Conservation (phyloP, 2,113 vertebrate genomes). For the Xiphophorus hellerii region DNA sequence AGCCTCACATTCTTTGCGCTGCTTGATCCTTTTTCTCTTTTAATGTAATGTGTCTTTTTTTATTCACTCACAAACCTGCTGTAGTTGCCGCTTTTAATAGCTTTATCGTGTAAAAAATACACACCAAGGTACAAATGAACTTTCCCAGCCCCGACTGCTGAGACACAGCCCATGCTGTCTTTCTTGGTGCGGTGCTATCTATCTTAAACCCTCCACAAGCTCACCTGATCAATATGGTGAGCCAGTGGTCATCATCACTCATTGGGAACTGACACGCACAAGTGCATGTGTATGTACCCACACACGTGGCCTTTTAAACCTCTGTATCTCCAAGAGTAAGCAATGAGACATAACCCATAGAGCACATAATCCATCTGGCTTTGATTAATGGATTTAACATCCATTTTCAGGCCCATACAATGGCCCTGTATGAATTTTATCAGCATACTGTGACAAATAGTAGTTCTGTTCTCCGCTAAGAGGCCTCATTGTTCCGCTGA, state of each 20-base stretch:
- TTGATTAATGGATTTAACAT: slow-evolving; percentile 76
- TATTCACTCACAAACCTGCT: slow-evolving; percentile 11
- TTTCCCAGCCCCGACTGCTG: background rate
- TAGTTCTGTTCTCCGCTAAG: slow-evolving; percentile 71
- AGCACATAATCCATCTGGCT: slow-evolving; percentile 71
- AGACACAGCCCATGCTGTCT: slow-evolving; percentile 28
- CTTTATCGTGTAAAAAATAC: slow-evolving; percentile 20
- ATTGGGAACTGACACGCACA: slow-evolving; percentile 55
- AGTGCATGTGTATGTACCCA: slow-evolving; percentile 37
- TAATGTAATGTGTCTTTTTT: slow-evolving; percentile 43
- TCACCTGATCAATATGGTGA: slow-evolving; percentile 70
- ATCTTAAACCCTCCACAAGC: slow-evolving; percentile 43
- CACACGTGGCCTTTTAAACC: slow-evolving; percentile 64
- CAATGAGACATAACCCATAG: slow-evolving; percentile 51
- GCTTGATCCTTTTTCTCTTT: slow-evolving; percentile 43
- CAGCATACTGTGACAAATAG: slow-evolving; percentile 79
- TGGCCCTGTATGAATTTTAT: slow-evolving; percentile 78
- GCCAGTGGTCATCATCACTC: slow-evolving; percentile 70
- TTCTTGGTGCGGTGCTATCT: slow-evolving; percentile 49
- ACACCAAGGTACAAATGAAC: slow-evolving; percentile 3
- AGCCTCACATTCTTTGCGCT: slow-evolving; percentile 59
- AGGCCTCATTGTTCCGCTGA: slow-evolving; percentile 74
- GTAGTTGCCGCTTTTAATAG: slow-evolving; percentile 36
- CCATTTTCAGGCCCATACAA: slow-evolving; percentile 72
- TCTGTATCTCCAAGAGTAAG: slow-evolving; percentile 60